phyloP scores from a whole-genome alignment of 1,140 invertebrate genomes.

The Xylocopa sonorina region DNA sequence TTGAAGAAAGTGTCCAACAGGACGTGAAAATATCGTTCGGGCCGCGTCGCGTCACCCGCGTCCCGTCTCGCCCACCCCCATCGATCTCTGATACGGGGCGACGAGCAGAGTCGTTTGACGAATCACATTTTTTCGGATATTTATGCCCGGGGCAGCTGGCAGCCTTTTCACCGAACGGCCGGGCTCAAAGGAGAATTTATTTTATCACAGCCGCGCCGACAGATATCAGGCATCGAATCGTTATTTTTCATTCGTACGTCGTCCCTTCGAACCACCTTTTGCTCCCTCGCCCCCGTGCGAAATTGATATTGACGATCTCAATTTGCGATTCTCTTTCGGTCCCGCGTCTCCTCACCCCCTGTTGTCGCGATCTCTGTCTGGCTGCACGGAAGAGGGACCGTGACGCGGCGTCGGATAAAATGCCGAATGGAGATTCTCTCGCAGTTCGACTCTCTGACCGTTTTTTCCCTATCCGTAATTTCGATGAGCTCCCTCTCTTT shows the following conservation, averaged over 20 bases:
- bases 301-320: slow-evolving; percentile 67
- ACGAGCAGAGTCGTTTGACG: slow-evolving; percentile 47
- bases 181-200: slow-evolving; percentile 52
- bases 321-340: slow-evolving; percentile 60
- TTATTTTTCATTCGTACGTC: slow-evolving; percentile 63
- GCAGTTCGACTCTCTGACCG: slow-evolving; percentile 1
- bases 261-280: slow-evolving; percentile 57
- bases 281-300: slow-evolving; percentile 46
- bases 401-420: slow-evolving; percentile 1
- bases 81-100: background rate
- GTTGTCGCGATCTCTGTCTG: slow-evolving; percentile 12
- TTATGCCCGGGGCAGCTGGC: slow-evolving; percentile 21
- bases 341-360: background rate
- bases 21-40: slow-evolving; percentile 24
- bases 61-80: background rate
- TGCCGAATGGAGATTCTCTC: slow-evolving; percentile 39
- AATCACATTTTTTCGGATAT: slow-evolving; percentile 51
- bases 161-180: slow-evolving; percentile 41
- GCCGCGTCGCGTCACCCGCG: background rate
- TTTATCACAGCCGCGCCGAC: slow-evolving; percentile 61
- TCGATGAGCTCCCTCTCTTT: slow-evolving; percentile 12
- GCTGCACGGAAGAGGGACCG: background rate
- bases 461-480: slow-evolving; percentile 21
- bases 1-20: background rate
- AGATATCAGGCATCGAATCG: slow-evolving; percentile 63